Evolutionary conservation across 1,140 invertebrate genomes (phyloP), one percentile per base, ranked within the genome.

Genomic region (Leptoteleia sp.): DNA sequence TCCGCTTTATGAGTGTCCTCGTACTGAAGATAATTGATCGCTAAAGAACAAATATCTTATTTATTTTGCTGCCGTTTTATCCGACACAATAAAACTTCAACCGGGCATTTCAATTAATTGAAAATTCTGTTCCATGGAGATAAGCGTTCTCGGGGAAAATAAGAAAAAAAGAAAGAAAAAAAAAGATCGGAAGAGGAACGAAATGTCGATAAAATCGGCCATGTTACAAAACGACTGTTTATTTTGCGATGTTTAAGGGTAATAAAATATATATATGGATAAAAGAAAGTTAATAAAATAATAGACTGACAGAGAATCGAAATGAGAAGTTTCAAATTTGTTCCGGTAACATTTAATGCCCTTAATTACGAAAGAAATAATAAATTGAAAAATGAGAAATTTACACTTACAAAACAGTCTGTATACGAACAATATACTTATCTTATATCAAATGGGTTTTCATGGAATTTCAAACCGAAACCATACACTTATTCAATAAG

Each of bases 71-170:
- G 37, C 27, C 29, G 27, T 71, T 52, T 71, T 37, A 42, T 42
- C 9, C 17, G 11, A 11, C 1, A 40, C 57, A 38, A 45, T 72
- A 54, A 72, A 47, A 47, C 25, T 48, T 29, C 12, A 13, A 12
- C 8, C 12, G 19, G 17, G 31, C 31, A 38, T 62, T 62, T 62
- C 68, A 62, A 72, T 72, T 72, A 62, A 72, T 72, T 72, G 57
- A 29, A 62, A 62, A 62, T 55, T 72, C 55, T 37, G 33, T 62
- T 72, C 48, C 19, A 33, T 7, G 11, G 17, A 11, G 47, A 62
- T 47, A 61, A 61, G 25, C 27, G 50, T 16, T 61, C 27, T 37
- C 13, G 4, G 38, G 27, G 45, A 52, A 72, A 55, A 72, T 47
- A 48, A 62, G 68, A 52, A 38, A 55, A 38, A n/a, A n/a, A n/a